phyloP scores from a whole-genome alignment of 2,113 vertebrate genomes.

The Hipposideros armiger region DNA sequence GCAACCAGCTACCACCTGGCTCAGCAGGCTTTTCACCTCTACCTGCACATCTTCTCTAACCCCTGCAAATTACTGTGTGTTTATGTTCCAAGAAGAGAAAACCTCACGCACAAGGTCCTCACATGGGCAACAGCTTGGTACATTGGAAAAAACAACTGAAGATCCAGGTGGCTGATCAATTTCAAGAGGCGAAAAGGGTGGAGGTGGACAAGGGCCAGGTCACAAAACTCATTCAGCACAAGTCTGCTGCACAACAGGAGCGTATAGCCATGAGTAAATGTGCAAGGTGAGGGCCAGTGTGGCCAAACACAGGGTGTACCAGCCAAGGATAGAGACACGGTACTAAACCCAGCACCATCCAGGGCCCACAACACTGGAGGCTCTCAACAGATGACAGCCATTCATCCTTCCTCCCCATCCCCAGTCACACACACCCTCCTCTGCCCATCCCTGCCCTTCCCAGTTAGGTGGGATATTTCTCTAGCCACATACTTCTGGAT shows the following conservation, averaged over 20 bases:
- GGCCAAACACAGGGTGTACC: fast-evolving
- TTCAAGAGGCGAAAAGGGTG: neutral
- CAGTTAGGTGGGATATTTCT: neutral
- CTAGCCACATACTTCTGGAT: neutral
- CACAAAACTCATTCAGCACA: fast-evolving
- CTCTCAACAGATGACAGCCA: neutral
- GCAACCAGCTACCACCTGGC: too few relatives aligned
- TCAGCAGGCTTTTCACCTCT: too few relatives aligned
- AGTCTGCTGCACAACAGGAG: too few relatives aligned
- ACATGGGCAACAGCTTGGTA: too few relatives aligned
- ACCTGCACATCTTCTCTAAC: too few relatives aligned
- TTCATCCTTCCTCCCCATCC: neutral
- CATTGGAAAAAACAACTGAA: neutral
- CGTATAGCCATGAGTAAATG: neutral
- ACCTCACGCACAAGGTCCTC: fast-evolving
- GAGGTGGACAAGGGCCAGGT: neutral
- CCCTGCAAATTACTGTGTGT: neutral
- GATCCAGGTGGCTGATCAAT: too few relatives aligned
- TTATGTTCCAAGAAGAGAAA: neutral
- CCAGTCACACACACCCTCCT: fast-evolving
- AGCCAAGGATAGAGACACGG: neutral
- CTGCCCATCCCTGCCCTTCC: neutral
- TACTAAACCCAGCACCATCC: too few relatives aligned
- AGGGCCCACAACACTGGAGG: fast-evolving
- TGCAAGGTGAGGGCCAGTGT: neutral